Percentiles rank a stretch among this genome's conserved stretches.
These are phyloP conservation scores for Drosophila hawaiiensis DNA, from an alignment of 2,888 invertebrate genomes.

Conservation along the genomic window DNA sequence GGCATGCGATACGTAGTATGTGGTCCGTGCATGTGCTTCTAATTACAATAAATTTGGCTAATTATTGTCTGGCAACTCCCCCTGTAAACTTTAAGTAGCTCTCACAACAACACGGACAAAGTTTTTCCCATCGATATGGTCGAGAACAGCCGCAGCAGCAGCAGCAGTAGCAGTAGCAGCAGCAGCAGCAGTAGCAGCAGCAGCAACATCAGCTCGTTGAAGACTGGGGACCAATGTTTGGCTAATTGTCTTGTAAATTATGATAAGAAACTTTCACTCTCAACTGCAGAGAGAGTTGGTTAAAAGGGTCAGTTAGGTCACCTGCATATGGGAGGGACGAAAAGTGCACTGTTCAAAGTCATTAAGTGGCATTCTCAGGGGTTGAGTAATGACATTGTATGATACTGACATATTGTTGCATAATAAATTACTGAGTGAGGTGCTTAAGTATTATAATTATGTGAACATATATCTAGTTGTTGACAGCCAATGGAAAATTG, in stretches of 20 bases:
- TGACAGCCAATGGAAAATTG: too few relatives aligned
- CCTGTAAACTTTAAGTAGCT: constrained; percentile 73
- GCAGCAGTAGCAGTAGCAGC: constrained; percentile 25
- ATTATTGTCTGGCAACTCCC: constrained; percentile 74
- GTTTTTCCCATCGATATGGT: constrained; percentile 72
- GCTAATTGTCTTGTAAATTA: constrained; percentile 81
- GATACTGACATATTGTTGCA: constrained; percentile 3
- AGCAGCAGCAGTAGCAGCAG: not conserved
- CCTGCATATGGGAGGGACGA: constrained; percentile 40
- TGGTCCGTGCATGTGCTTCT: constrained; percentile 67
- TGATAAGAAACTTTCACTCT: constrained; percentile 74
- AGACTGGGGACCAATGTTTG: constrained; percentile 48
- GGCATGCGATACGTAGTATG: constrained; percentile 1
- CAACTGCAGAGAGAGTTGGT: constrained; percentile 18
- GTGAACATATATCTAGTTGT: too few relatives aligned
- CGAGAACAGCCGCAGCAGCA: constrained; percentile 18
- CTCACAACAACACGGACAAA: constrained; percentile 60
- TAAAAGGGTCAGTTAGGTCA: constrained; percentile 69
- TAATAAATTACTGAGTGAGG: not conserved
- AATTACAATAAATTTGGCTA: constrained; percentile 82
- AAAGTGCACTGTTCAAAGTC: constrained; percentile 15
- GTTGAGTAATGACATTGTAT: constrained; percentile 29
- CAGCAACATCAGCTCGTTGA: not conserved
- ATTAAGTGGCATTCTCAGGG: constrained; percentile 1
- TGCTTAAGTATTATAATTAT: not conserved